These are phyloP conservation scores for Hippocampus kuda DNA, from an alignment of 2,797 vertebrate genomes.

Conservation along the genomic window DNA sequence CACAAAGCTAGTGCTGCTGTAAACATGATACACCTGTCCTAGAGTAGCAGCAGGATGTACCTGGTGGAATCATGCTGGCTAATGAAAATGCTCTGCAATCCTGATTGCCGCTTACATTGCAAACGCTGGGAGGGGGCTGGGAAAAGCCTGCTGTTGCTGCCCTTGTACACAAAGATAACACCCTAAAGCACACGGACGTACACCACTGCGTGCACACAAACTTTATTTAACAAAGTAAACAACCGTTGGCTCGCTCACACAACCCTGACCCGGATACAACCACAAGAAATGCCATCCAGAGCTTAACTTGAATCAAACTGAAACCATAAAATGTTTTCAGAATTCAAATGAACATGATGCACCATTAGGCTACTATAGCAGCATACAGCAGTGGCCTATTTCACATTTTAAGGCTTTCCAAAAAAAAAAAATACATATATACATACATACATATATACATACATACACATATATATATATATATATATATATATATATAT, in stretches of 20 bases:
- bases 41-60: not conserved
- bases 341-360: not conserved
- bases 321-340: not conserved
- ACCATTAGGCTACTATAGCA: not conserved
- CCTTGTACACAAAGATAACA: conserved; percentile 8
- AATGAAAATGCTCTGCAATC: not conserved
- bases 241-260: not conserved
- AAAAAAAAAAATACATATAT: not conserved
- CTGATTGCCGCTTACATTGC: not conserved
- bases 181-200: not conserved
- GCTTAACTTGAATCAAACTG: not conserved
- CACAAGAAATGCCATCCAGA: not conserved
- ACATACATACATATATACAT: too few relatives aligned
- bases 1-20: too few relatives aligned
- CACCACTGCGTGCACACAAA: not conserved
- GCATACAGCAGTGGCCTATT: not conserved
- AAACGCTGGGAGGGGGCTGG: not conserved
- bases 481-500: too few relatives aligned
- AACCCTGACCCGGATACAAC: conserved; percentile 2
- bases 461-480: too few relatives aligned
- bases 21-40: not conserved
- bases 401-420: not conserved
- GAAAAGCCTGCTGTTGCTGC: conserved; percentile 12
- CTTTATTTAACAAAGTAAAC: conserved; percentile 4
- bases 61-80: not conserved